Evolutionary conservation across 2,797 vertebrate genomes (phyloP), one percentile per base, ranked within the genome.

Genomic region (Hemitrygon akajei): DNA sequence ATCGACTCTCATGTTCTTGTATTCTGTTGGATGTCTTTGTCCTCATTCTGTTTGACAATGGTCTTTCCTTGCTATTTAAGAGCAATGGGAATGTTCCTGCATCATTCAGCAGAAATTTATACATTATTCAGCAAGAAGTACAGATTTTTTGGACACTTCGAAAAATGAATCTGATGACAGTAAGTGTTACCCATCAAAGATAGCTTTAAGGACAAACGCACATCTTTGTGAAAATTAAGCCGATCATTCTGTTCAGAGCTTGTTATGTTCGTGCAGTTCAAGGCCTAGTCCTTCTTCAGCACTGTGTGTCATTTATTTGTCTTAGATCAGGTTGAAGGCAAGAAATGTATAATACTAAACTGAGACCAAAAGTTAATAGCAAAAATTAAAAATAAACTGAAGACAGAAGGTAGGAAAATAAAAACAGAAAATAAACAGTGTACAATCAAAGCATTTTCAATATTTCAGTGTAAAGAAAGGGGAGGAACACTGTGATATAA

Each of bases 1-100:
- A 93, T 93, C 9, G 12, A 93, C 18, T 71, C 91, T n/a, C 71
- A 71, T 76, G 91, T 47, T 93, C 71, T 27, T 93, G 40, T 30
- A n/a, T 76, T 56, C 71, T 14, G 37, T 93, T 56, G 40, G 37
- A 76, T 7, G 37, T 20, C 91, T 73, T 73, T 92, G 34, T 30
- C 91, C 71, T 76, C 12, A n/a, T 76, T 93, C 40, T 56, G 11
- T 12, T 56, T 58, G 47, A 93, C 40, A 76, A 93, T n/a, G 25
- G 47, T 3, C 69, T 63, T 40, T 30, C 47, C 27, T 75, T 47
- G 47, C 69, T 25, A 27, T 75, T 73, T 69, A 91, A 91, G 66
- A 30, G 3, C 34, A 69, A 63, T n/a, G 34, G 2, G 7, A n/a
- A 37, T 22, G 63, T n/a, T 71, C 37, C 34, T 40, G 30, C 16